These are phyloP conservation scores for Amblyornis subalaris DNA, from an alignment of 2,113 vertebrate genomes.

Conservation along the genomic window DNA sequence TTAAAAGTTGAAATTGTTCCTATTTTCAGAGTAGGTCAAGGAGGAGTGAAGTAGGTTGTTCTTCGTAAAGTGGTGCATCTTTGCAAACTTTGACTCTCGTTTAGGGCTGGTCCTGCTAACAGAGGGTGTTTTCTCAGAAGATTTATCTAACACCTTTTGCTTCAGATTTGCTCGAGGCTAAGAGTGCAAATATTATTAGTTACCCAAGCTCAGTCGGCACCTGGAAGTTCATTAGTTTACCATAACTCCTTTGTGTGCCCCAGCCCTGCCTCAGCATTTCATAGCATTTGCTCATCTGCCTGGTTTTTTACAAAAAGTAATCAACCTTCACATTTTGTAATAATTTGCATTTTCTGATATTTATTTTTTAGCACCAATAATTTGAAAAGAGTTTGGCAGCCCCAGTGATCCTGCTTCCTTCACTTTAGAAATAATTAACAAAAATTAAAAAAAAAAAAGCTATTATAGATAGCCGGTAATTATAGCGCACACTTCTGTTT, in stretches of 20 bases:
- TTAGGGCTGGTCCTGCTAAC: neutral
- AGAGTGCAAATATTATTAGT: conserved; percentile 12
- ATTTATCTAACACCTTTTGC: neutral
- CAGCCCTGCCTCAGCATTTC: neutral
- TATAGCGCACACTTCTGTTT: conserved; percentile 63
- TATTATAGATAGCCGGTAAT: conserved; percentile 24
- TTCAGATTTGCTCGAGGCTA: conserved; percentile 9
- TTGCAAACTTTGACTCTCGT: neutral
- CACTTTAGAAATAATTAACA: conserved; percentile 15
- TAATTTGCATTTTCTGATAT: conserved; percentile 55
- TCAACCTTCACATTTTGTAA: conserved; percentile 30
- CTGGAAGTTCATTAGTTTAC: conserved; percentile 57
- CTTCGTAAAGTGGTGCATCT: neutral
- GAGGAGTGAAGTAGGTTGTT: neutral
- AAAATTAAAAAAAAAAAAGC: conserved; percentile 9
- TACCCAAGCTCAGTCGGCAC: neutral
- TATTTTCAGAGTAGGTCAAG: neutral
- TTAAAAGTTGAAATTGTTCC: neutral
- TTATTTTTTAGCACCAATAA: conserved; percentile 57
- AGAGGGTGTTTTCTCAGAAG: neutral
- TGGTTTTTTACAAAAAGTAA: conserved; percentile 8
- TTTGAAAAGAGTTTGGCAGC: neutral
- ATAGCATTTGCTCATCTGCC: conserved; percentile 44
- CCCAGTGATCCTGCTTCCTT: conserved; percentile 26
- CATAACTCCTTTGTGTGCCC: conserved; percentile 31